phyloP scores from a whole-genome alignment of 2,113 vertebrate species.

The Perca fluviatilis region DNA sequence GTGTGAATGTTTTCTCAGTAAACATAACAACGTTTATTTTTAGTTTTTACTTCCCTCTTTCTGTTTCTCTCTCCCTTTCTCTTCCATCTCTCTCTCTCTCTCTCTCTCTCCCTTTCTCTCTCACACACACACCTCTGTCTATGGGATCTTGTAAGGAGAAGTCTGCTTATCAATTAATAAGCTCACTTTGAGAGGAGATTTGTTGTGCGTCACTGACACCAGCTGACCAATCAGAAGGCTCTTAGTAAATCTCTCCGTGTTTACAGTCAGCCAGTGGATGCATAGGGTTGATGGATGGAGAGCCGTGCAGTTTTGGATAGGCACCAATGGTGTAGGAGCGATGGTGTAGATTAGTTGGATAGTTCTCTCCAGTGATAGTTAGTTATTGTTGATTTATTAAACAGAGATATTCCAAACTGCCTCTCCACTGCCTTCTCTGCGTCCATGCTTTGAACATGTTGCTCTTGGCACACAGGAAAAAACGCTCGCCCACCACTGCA shows the following conservation, averaged over 20 bases:
- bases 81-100: neutral
- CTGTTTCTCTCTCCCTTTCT: neutral
- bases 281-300: neutral
- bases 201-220: slow-evolving; percentile 57
- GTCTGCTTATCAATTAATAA: slow-evolving; percentile 66
- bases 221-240: slow-evolving; percentile 45
- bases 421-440: neutral
- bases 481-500: slow-evolving; percentile 1
- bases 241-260: slow-evolving; percentile 18
- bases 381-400: neutral
- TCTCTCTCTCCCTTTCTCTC: neutral
- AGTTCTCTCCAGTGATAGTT: neutral
- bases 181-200: slow-evolving; percentile 62
- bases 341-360: neutral
- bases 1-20: neutral
- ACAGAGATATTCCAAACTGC: neutral
- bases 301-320: slow-evolving; percentile 1
- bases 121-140: neutral
- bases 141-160: slow-evolving; percentile 35
- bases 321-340: neutral
- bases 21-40: neutral
- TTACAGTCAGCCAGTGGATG: neutral
- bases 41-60: neutral
- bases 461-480: slow-evolving; percentile 14
- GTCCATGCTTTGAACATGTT: slow-evolving; percentile 1